phyloP scores from a whole-genome alignment of 2,797 vertebrate genomes.

The Darevskia mixta region DNA sequence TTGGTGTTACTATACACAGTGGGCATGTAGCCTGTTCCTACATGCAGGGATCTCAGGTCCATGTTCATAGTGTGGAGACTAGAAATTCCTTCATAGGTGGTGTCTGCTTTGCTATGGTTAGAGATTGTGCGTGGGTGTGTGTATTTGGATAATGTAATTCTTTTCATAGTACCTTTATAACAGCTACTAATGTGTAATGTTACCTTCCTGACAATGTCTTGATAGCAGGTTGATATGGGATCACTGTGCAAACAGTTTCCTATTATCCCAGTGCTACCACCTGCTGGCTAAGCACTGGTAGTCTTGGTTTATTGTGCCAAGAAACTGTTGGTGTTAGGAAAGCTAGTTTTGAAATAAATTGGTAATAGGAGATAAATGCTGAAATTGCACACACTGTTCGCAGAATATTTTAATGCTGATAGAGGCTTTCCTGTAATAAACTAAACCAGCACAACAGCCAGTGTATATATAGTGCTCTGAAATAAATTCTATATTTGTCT shows the following conservation, averaged over 20 bases:
- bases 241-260: neutral
- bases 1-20: neutral
- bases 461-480: neutral
- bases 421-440: neutral
- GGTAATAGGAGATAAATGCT: neutral
- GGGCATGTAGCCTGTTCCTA: neutral
- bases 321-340: neutral
- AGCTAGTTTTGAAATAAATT: neutral
- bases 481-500: constrained; percentile 17
- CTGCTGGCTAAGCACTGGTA: constrained; percentile 52
- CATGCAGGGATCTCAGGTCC: neutral
- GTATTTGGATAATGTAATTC: neutral
- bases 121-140: neutral
- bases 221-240: neutral
- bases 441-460: neutral
- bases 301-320: constrained; percentile 4
- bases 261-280: constrained; percentile 52
- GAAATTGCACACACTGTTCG: neutral
- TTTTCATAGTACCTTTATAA: neutral
- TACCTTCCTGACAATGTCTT: neutral
- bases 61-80: neutral
- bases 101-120: neutral
- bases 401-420: neutral
- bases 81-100: neutral
- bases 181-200: neutral